A percentile compares a stretch with the other conserved stretches of the same genome.
phyloP scores from a whole-genome alignment of 2,113 vertebrate genomes.

The Chitala chitala region DNA sequence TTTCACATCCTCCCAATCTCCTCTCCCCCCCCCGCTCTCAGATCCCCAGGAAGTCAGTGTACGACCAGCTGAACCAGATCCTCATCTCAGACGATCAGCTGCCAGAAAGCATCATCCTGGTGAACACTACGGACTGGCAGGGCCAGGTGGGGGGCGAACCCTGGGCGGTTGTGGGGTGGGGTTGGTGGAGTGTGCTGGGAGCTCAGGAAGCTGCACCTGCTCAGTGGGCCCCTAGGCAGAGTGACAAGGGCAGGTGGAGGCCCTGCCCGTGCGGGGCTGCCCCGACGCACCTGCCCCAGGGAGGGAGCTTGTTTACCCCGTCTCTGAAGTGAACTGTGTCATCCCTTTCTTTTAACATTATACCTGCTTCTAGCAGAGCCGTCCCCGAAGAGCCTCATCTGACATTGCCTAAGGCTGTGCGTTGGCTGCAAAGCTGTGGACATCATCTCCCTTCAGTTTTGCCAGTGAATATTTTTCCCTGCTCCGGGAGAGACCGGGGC shows the following conservation, averaged over 20 bases:
- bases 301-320: too few species aligned
- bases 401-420: not conserved
- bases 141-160: slow-evolving; percentile 36
- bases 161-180: not conserved
- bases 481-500: not conserved
- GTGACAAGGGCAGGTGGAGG: not conserved
- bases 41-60: slow-evolving; percentile 52
- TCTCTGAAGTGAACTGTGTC: too few species aligned
- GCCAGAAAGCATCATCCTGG: slow-evolving; percentile 50
- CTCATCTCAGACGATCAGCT: slow-evolving; percentile 52
- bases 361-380: too few species aligned
- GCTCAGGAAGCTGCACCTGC: not conserved
- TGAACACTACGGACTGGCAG: slow-evolving; percentile 53
- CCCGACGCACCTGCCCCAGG: too few species aligned
- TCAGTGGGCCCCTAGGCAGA: not conserved
- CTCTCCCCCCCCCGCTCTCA: slow-evolving; percentile 10
- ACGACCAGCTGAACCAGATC: slow-evolving; percentile 54
- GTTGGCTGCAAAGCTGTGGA: not conserved
- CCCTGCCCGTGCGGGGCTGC: too few species aligned
- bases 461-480: not conserved
- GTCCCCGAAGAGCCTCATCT: not conserved
- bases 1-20: too few species aligned
- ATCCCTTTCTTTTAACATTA: too few species aligned
- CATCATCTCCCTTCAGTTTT: not conserved
- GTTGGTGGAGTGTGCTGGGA: too few species aligned